Evolutionary conservation across 2,797 vertebrate species (phyloP), one percentile per base, ranked within the genome.

Genomic region (Falco concolor): DNA sequence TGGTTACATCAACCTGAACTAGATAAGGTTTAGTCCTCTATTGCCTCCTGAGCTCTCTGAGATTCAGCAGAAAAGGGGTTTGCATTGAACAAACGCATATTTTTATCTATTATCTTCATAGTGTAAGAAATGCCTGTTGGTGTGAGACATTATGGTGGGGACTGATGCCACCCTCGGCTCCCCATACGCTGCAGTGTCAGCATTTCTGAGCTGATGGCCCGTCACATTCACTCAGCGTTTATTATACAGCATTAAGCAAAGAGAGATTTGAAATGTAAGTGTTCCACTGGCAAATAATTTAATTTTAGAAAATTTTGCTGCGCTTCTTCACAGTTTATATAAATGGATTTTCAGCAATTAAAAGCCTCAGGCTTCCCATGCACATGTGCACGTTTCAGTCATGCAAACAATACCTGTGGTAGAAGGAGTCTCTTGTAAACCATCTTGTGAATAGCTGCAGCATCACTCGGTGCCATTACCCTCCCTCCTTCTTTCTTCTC

Each of bases 361-460:
- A 81, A 83, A 82, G 61, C 94, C 94, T 79, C 15, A 8, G 89
- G 69, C 87, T 79, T 89, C 74, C 85, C 17, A 9, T 60, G 70
- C 70, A 44, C 34, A 1, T 13, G 67, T 52, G 2, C n/a, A 21
- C 1, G 0, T 89, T 80, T 69, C 4, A 24, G 90, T 83, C 24
- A 1, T 28, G 32, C 54, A 87, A 61, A 67, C 47, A 60, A 59
- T 57, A 52, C 84, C 70, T 70, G 10, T 47, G 77, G 83, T 60
- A 83, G 76, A 94, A 93, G 89, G 95, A 90, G 77, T 54, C 79
- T 94, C 90, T 70, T 81, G 61, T 54, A 70, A 75, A 90, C 68
- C 68, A 49, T 81, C 47, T 74, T 68, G 54, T 91, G 79, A 70
- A 59, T 65, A 84, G 87, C 83, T 68, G 40, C 69, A 76, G 49